A percentile compares a stretch with the other conserved stretches of the same genome.
phyloP scores from a whole-genome alignment of 2,888 invertebrate genomes.

The Rosalia funebris region DNA sequence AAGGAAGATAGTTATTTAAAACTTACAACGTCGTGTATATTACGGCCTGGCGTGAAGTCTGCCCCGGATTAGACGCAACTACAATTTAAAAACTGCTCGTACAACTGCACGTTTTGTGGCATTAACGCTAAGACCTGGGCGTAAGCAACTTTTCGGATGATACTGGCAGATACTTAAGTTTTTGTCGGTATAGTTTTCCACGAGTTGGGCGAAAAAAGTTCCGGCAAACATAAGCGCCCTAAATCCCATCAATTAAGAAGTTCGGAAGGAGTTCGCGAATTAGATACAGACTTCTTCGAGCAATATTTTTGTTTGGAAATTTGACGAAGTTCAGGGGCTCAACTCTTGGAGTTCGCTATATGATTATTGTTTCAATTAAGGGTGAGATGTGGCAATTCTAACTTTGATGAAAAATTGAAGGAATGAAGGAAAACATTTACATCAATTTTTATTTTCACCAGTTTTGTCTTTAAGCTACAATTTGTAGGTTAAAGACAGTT shows the following conservation, averaged over 20 bases:
- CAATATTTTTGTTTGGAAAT: not conserved
- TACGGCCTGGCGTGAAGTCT: conserved; percentile 21
- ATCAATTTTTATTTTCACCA: too few species aligned
- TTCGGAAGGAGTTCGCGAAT: conserved; percentile 28
- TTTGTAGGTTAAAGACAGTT: too few species aligned
- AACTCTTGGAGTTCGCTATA: not conserved
- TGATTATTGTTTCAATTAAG: not conserved
- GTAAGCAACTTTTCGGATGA: conserved; percentile 38
- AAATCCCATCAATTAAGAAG: conserved; percentile 46
- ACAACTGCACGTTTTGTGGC: conserved; percentile 36
- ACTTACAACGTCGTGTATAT: not conserved
- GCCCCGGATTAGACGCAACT: conserved; percentile 37
- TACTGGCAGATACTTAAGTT: conserved; percentile 41
- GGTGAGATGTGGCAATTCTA: too few species aligned
- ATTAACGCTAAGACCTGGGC: conserved; percentile 33
- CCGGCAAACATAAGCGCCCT: conserved; percentile 41
- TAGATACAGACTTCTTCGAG: conserved; percentile 28
- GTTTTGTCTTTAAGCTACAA: too few species aligned
- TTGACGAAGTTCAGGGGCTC: not conserved
- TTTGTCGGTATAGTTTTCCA: conserved; percentile 36
- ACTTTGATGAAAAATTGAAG: too few species aligned
- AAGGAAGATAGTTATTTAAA: too few species aligned
- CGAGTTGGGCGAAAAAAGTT: conserved; percentile 38
- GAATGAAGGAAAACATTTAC: too few species aligned
- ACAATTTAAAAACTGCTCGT: conserved; percentile 47